Evolutionary conservation across 1,140 invertebrate genomes (phyloP).

Genomic region (Aphaenogaster floridana): DNA sequence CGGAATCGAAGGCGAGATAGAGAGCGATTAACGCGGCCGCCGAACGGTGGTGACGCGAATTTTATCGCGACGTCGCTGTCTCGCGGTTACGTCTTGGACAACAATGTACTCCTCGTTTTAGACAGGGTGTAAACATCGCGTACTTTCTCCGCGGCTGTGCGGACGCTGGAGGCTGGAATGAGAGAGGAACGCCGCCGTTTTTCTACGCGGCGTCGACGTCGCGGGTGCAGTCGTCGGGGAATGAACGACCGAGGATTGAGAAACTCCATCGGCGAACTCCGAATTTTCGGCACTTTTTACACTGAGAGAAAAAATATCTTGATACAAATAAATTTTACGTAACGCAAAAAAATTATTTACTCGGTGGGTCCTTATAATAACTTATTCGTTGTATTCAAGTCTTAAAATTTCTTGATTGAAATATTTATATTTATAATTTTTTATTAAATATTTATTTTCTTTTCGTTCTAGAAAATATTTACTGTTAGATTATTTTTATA

Average conservation of each 20-base stretch:
- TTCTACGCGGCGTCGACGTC: constrained; percentile 4
- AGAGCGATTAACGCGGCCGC: constrained; percentile 8
- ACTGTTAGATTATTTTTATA: too few relatives aligned
- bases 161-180: background rate
- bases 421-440: too few relatives aligned
- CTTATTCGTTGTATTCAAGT: too few relatives aligned
- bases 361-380: too few relatives aligned
- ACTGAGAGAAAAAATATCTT: too few relatives aligned
- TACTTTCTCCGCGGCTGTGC: constrained; percentile 35
- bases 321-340: too few relatives aligned
- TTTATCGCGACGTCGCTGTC: constrained; percentile 14
- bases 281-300: background rate
- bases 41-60: background rate
- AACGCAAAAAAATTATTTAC: too few relatives aligned
- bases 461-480: too few relatives aligned
- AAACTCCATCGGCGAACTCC: background rate
- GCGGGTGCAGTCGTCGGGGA: background rate
- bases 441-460: too few relatives aligned
- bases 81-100: constrained; percentile 30
- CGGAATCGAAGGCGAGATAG: background rate
- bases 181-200: constrained; percentile 7
- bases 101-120: constrained; percentile 45
- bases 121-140: constrained; percentile 49
- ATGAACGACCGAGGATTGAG: background rate
- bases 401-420: too few relatives aligned